phyloP scores from a whole-genome alignment of 2,113 vertebrate species.

The Urocolius indicus region DNA sequence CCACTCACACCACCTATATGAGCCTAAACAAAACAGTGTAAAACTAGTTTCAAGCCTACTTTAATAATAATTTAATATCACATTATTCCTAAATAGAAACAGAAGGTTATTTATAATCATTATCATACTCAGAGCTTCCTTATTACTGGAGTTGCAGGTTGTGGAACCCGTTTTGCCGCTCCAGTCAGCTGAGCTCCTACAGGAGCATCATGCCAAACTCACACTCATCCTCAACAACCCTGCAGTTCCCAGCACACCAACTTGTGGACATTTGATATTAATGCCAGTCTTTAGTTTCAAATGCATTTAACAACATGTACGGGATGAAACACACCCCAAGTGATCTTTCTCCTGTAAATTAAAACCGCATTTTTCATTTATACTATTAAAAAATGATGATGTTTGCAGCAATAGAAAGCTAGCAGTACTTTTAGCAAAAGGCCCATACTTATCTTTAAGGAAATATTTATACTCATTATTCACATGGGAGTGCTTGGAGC shows the following conservation, averaged over 20 bases:
- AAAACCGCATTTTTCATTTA: not conserved
- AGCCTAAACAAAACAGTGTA: not conserved
- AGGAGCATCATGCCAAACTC: not conserved
- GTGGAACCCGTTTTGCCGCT: not conserved
- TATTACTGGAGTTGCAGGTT: not conserved
- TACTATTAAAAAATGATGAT: not conserved
- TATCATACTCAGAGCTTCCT: not conserved
- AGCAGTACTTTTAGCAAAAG: not conserved
- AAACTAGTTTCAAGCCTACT: not conserved
- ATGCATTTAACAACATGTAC: not conserved
- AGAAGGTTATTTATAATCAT: not conserved
- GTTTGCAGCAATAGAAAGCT: not conserved
- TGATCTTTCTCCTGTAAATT: not conserved
- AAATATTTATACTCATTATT: not conserved
- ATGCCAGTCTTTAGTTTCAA: not conserved
- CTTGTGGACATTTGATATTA: not conserved
- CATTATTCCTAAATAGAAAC: not conserved
- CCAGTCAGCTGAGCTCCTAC: not conserved
- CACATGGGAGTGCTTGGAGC: not conserved
- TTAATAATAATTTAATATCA: not conserved
- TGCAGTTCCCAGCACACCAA: not conserved
- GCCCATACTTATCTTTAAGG: not conserved
- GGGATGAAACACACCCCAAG: not conserved
- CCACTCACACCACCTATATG: not conserved
- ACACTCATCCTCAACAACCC: not conserved